Evolutionary conservation across 2,888 invertebrate species (phyloP).

Genomic region (Dolichopus griseipennis): DNA sequence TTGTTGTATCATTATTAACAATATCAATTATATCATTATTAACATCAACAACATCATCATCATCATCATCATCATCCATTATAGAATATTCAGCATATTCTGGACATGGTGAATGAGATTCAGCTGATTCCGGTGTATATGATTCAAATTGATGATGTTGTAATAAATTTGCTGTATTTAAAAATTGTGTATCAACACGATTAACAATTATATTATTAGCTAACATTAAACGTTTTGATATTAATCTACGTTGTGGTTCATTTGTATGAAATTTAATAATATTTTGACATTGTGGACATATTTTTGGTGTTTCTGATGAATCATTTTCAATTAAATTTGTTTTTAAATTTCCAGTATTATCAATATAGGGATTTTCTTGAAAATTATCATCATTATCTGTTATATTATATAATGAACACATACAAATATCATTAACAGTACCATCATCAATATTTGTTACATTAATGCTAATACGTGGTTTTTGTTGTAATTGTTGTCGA

Average conservation of each 20-base stretch:
- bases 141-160: constrained; percentile 48
- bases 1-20: constrained; percentile 9
- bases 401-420: neutral
- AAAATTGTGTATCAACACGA: constrained; percentile 47
- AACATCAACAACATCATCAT: constrained; percentile 4
- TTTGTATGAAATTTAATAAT: constrained; percentile 33
- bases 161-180: constrained; percentile 31
- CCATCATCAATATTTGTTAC: constrained; percentile 32
- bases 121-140: constrained; percentile 74
- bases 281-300: constrained; percentile 36
- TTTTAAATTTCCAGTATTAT: constrained; percentile 41
- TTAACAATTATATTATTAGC: constrained; percentile 46
- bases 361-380: constrained; percentile 45
- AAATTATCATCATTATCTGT: too few relatives aligned
- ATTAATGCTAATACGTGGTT: constrained; percentile 36
- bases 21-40: constrained; percentile 18
- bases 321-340: constrained; percentile 23
- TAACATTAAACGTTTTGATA: constrained; percentile 35
- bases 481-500: constrained; percentile 18
- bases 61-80: neutral
- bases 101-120: constrained; percentile 62
- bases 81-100: constrained; percentile 30
- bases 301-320: constrained; percentile 23
- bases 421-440: neutral
- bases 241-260: constrained; percentile 34